Base-by-base conservation (phyloP, 2,888 invertebrate genomes). In the Oligia strigilis region DNA sequence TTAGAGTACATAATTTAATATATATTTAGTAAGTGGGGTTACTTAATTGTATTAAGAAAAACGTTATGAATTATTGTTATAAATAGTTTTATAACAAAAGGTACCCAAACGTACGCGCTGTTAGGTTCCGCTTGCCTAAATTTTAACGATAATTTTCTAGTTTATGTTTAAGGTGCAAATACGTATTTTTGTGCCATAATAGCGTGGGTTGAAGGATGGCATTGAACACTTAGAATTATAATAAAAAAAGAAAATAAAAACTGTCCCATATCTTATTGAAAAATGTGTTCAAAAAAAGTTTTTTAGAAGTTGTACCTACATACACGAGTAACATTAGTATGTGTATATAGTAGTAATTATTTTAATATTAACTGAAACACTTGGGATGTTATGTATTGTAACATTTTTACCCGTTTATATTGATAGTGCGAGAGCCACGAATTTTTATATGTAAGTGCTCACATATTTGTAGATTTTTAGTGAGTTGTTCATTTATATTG, bases 231-330 rank as follows among this genome's bases (percentile, higher is more conserved):
- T 92, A 91, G 91, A 91, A 81, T 91, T 87, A 82, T 65, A 78
- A 52, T 73, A 65, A 83, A 82, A 80, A 77, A 83, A 72, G 46
- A 75, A 87, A 86, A 91, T 89, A 90, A 90, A 92, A 93, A 91
- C 91, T 93, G 92, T 94, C 95, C 95, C 96, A 95, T 96, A 96
- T 96, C 96, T 96, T 95, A 96, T 95, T 95, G 90, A 95, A 95
- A 89, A 96, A 96, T 96, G 96, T 96, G 96, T 96, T 96, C 96
- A 96, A 88, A 91, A 90, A 90, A 94, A 94, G 92, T 94, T 95
- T 95, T 95, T 94, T 95, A 95, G 95, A 95, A 94, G 92, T 94
- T 95, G 92, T 95, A 96, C 94, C 94, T 94, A 93, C 93, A 92
- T 93, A 92, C 92, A 92, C 93, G 84, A 89, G 89, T 91, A 91